Evolutionary conservation across 2,797 vertebrate species (phyloP).

Genomic region (Acipenser oxyrinchus): DNA sequence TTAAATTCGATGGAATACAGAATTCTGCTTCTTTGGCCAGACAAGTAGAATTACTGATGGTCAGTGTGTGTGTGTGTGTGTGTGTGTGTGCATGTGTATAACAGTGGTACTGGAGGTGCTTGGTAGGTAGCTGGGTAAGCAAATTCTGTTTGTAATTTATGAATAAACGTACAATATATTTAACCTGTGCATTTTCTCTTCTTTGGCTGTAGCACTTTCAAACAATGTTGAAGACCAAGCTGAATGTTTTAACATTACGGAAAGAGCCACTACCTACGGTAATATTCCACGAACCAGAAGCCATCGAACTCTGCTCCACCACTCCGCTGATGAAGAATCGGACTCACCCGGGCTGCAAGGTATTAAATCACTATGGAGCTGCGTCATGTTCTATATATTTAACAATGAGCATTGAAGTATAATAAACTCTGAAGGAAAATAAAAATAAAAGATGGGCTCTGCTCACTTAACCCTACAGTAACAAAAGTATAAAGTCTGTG

Average conservation of each 20-base stretch:
- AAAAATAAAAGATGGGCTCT: no score
- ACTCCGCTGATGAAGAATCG: conserved; percentile 79
- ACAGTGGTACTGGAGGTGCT: neutral
- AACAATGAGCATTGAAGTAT: no score
- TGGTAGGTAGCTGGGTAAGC: neutral
- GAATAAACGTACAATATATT: neutral
- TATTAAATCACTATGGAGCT: conserved; percentile 33
- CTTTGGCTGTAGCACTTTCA: conserved; percentile 81
- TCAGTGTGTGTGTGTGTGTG: no score
- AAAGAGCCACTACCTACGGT: conserved; percentile 92
- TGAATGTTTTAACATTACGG: conserved; percentile 93
- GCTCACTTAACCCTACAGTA: no score
- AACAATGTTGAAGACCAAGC: conserved; percentile 96
- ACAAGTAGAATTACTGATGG: no score
- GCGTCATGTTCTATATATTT: no score
- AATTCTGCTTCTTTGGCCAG: no score
- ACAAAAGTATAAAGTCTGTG: no score
- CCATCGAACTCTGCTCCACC: conserved; percentile 92
- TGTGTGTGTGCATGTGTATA: no score
- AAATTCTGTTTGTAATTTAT: neutral
- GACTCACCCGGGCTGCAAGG: conserved; percentile 85
- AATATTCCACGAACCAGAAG: conserved; percentile 95
- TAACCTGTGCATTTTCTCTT: conserved; percentile 2
- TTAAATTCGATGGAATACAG: no score
- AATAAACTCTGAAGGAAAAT: no score